Base-by-base conservation (phyloP, 2,888 invertebrate species). In the Rhogogaster chlorosoma region DNA sequence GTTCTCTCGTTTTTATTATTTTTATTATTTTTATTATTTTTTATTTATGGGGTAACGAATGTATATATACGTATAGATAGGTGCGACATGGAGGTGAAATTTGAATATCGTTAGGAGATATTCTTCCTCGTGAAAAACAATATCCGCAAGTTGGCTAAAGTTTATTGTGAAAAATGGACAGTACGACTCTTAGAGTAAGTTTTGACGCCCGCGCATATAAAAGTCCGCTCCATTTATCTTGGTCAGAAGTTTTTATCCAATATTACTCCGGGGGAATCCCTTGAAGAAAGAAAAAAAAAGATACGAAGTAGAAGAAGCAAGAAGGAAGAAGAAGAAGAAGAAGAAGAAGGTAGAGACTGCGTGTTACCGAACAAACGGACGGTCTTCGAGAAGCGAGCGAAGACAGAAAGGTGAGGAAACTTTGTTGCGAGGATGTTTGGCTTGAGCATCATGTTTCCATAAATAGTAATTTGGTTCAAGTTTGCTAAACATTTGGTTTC, bases 171-270 rank as follows among this genome's bases (percentile, higher is more conserved):
- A 86, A 88, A 86, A 88, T 87, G 86, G 84, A 88, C 83, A 75
- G 73, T 86, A 67, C 82, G 82, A 83, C 84, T 84, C 70, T 70
- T 75, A 32, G 73, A 83, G 71, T 82, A 70, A 77, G 86, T 73
- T 83, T 82, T 64, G 57, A 84, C 78, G 78, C 61, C 38, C 77
- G 84, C 75, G 77, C 83, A 83, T 83, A 84, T 84, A 73, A 77
- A 87, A 86, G 45, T 49, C 70, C 78, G 84, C 15, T 49, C 82
- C 86, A 88, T 88, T 88, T 87, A 88, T 89, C 89, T 88, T 87
- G 86, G 84, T 87, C 87, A 73, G 87, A 88, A 89, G 83, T 89
- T 89, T 88, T 88, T 88, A 88, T 87, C 87, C 88, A 86, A 88
- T 88, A 88, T 87, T 87, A 88, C 70, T 61, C 83, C 42, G 9